A percentile compares a stretch with the other conserved stretches of the same genome.
These are phyloP conservation scores for Cnemophilus loriae DNA, from an alignment of 2,113 vertebrate genomes.

Conservation along the genomic window DNA sequence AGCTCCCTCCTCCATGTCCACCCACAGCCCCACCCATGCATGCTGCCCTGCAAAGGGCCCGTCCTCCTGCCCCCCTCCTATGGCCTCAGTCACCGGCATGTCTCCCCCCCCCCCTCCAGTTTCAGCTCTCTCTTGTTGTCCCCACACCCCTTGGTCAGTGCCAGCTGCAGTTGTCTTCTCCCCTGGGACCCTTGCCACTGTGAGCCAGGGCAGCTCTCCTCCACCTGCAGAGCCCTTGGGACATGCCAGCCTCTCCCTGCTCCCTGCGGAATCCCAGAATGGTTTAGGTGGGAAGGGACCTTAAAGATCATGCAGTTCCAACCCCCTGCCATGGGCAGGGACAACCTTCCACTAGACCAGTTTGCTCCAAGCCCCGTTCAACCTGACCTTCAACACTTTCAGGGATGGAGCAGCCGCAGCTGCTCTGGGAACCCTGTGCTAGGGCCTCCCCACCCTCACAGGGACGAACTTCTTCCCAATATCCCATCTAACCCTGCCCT, in stretches of 20 bases:
- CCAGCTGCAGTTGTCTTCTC: not conserved
- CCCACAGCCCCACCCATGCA: not conserved
- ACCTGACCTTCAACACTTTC: not conserved
- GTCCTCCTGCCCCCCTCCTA: not conserved
- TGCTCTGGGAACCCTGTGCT: not conserved
- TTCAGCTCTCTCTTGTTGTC: not conserved
- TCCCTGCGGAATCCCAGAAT: not conserved
- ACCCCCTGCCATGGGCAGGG: not conserved
- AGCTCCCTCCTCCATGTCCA: not conserved
- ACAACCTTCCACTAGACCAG: not conserved
- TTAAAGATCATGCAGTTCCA: not conserved
- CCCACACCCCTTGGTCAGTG: not conserved
- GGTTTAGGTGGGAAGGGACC: not conserved
- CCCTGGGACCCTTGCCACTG: not conserved
- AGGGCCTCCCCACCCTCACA: not conserved
- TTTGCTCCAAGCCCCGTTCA: not conserved
- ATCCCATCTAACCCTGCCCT: not conserved
- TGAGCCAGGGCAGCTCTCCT: not conserved
- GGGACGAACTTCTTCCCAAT: not conserved
- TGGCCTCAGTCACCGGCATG: not conserved
- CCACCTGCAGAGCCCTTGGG: not conserved
- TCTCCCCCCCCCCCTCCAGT: too few relatives aligned
- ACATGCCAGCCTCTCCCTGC: not conserved
- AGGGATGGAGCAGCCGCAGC: not conserved
- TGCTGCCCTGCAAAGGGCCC: not conserved